Evolutionary conservation across 2,113 vertebrate species (phyloP).

Genomic region (Conger conger): DNA sequence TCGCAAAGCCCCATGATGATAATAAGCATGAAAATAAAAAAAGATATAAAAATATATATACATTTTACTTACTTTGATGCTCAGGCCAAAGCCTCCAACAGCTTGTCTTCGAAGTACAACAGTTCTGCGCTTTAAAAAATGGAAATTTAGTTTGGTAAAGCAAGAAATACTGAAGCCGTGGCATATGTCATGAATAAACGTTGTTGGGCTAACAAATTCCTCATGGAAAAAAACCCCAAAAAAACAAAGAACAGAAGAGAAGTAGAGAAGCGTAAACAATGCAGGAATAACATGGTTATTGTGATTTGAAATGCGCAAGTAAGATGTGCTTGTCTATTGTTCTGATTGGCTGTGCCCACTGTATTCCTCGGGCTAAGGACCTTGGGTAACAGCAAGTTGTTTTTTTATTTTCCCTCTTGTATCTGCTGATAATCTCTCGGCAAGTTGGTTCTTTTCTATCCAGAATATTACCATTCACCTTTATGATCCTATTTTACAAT

Average conservation of each 20-base stretch:
- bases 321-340: neutral
- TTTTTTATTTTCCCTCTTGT: neutral
- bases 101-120: constrained; percentile 88
- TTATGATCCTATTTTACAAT: constrained; percentile 6
- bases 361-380: neutral
- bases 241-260: neutral
- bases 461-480: neutral
- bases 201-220: neutral
- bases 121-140: constrained; percentile 98
- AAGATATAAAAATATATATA: neutral
- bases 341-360: neutral
- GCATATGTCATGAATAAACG: neutral
- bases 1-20: too few species aligned
- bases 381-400: neutral
- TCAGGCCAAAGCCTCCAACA: constrained; percentile 88
- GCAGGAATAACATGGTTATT: neutral
- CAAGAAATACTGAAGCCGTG: constrained; percentile 48
- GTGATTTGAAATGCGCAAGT: neutral
- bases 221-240: neutral
- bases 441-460: constrained; percentile 7
- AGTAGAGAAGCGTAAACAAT: neutral
- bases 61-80: constrained; percentile 85
- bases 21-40: neutral
- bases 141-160: constrained; percentile 74
- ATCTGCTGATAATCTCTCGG: neutral